A percentile compares a stretch with the other conserved stretches of the same genome.
phyloP scores from a whole-genome alignment of 2,797 vertebrate species.

The Denticeps clupeoides region DNA sequence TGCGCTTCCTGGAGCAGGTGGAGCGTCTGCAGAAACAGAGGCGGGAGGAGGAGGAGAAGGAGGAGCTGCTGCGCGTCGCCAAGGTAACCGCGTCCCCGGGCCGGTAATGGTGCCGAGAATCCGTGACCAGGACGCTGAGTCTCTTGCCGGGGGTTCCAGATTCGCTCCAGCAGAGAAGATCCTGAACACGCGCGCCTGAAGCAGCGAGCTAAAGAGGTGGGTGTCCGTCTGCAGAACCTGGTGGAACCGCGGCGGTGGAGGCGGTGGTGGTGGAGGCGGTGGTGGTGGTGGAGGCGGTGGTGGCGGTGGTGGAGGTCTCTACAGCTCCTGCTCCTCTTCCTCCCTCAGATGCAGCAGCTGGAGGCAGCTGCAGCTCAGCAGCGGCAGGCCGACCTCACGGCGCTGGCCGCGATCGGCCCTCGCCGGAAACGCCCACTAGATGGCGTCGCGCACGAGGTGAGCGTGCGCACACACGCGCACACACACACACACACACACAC shows the following conservation, averaged over 20 bases:
- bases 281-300: no score
- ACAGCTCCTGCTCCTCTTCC: neutral
- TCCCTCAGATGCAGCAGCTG: constrained; percentile 73
- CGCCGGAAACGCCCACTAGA: constrained; percentile 77
- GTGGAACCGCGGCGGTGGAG: constrained; percentile 4
- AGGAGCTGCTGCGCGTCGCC: constrained; percentile 71
- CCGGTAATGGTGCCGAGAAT: neutral
- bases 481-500: no score
- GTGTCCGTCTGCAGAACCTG: constrained; percentile 3
- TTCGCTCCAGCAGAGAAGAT: constrained; percentile 77
- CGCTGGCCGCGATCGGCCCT: constrained; percentile 86
- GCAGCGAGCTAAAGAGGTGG: constrained; percentile 91
- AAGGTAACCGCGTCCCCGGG: constrained; percentile 56
- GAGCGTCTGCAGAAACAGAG: constrained; percentile 77
- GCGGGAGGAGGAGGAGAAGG: constrained; percentile 77
- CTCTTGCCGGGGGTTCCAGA: constrained; percentile 52
- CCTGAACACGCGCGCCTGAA: constrained; percentile 80
- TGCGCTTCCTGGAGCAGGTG: constrained; percentile 81
- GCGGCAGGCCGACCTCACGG: constrained; percentile 81
- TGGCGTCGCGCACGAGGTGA: no score
- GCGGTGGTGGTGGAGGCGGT: no score
- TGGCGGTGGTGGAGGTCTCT: constrained; percentile 33
- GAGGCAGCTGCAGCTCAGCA: constrained; percentile 80
- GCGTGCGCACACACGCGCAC: no score
- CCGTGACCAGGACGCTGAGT: neutral